A percentile compares a stretch with the other conserved stretches of the same genome.
Conservation (phyloP, 1,140 invertebrate species). For the Trichoplusia ni region DNA sequence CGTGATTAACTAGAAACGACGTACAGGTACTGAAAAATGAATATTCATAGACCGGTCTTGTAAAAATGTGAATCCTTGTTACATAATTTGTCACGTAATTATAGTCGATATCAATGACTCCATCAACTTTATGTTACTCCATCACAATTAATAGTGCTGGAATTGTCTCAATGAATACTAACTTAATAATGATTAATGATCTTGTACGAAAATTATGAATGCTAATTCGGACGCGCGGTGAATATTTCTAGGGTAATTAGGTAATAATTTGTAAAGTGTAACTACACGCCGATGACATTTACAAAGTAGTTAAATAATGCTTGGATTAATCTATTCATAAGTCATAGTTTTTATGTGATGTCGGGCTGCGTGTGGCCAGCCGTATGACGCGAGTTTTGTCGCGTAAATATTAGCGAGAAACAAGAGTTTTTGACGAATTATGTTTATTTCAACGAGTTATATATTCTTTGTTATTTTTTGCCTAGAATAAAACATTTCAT, state of each 20-base stretch:
- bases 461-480: too few relatives aligned
- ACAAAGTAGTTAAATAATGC: conserved; percentile 39
- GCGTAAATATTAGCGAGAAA: conserved; percentile 16
- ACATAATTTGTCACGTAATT: conserved; percentile 14
- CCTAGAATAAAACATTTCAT: too few relatives aligned
- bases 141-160: conserved; percentile 17
- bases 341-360: background rate
- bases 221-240: conserved; percentile 48
- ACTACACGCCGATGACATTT: conserved; percentile 52
- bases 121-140: conserved; percentile 24
- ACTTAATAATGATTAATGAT: conserved; percentile 65
- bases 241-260: conserved; percentile 57
- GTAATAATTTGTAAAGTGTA: conserved; percentile 56
- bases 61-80: background rate
- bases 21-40: conserved; percentile 5
- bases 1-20: conserved; percentile 28
- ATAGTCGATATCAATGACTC: conserved; percentile 8
- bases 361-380: conserved; percentile 26
- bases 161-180: conserved; percentile 52
- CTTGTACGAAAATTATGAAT: conserved; percentile 57
- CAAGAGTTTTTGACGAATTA: background rate
- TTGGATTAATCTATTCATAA: conserved; percentile 47
- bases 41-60: too few relatives aligned
- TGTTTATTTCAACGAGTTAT: too few relatives aligned
- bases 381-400: conserved; percentile 32